phyloP scores from a whole-genome alignment of 2,888 invertebrate species.

The Eucriotettix oculatus region DNA sequence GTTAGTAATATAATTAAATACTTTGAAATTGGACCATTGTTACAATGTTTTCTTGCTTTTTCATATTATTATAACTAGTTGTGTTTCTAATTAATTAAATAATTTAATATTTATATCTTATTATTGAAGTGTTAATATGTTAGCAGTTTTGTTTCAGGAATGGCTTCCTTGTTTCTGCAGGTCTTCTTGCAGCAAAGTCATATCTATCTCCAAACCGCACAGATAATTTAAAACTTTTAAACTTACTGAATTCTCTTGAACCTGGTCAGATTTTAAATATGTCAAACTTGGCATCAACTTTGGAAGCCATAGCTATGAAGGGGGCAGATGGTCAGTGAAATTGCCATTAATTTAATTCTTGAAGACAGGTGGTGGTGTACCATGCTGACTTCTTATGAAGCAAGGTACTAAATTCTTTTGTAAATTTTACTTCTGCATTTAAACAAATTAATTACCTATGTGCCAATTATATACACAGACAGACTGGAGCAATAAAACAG shows the following conservation, averaged over 20 bases:
- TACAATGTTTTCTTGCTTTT: no score
- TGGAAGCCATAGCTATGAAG: slow-evolving; percentile 30
- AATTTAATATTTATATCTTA: no score
- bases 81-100: no score
- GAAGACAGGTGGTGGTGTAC: not conserved
- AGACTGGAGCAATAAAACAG: no score
- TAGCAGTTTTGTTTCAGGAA: slow-evolving; percentile 19
- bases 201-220: slow-evolving; percentile 4
- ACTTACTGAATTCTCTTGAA: slow-evolving; percentile 19
- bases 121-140: no score
- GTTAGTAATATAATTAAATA: no score
- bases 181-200: slow-evolving; percentile 26
- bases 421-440: not conserved
- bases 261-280: slow-evolving; percentile 29
- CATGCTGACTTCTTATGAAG: not conserved
- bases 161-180: slow-evolving; percentile 33
- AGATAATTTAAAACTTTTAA: slow-evolving; percentile 11
- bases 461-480: no score
- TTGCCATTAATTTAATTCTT: not conserved
- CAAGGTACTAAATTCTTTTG: not conserved
- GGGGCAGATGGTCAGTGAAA: slow-evolving; percentile 22
- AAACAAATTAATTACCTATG: no score
- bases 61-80: no score
- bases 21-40: no score
- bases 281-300: slow-evolving; percentile 34